Percentiles rank a stretch among this genome's conserved stretches.
Conservation (phyloP, 2,113 vertebrate species). For the Pteruthius melanotis region DNA sequence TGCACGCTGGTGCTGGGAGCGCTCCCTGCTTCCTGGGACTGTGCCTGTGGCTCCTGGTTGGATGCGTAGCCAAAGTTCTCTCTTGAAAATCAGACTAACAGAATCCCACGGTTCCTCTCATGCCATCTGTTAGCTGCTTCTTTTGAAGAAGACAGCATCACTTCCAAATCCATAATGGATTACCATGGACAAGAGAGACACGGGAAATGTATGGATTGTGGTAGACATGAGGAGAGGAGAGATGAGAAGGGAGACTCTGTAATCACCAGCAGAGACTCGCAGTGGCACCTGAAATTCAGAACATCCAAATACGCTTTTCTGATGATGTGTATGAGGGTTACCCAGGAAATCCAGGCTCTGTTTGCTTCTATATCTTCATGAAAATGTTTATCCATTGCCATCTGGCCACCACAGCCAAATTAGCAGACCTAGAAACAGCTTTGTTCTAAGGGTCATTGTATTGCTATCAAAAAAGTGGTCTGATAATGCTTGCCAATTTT, state of each 20-base stretch:
- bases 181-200: not conserved
- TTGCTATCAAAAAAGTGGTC: not conserved
- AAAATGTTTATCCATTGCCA: not conserved
- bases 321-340: fast-evolving
- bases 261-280: not conserved
- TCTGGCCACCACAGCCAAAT: not conserved
- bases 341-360: not conserved
- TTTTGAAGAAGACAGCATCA: not conserved
- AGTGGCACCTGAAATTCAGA: not conserved
- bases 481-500: not conserved
- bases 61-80: not conserved
- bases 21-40: not conserved
- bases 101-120: not conserved
- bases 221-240: not conserved
- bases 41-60: not conserved
- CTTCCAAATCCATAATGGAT: not conserved
- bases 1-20: not conserved
- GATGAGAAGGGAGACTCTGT: not conserved
- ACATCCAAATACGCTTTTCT: not conserved
- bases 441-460: not conserved
- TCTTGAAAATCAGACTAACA: not conserved
- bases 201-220: not conserved
- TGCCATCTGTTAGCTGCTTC: not conserved
- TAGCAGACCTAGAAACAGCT: not conserved
- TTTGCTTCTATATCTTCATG: not conserved